Evolutionary conservation across 2,888 invertebrate genomes (phyloP).

Genomic region (Mechanitis messenoides): DNA sequence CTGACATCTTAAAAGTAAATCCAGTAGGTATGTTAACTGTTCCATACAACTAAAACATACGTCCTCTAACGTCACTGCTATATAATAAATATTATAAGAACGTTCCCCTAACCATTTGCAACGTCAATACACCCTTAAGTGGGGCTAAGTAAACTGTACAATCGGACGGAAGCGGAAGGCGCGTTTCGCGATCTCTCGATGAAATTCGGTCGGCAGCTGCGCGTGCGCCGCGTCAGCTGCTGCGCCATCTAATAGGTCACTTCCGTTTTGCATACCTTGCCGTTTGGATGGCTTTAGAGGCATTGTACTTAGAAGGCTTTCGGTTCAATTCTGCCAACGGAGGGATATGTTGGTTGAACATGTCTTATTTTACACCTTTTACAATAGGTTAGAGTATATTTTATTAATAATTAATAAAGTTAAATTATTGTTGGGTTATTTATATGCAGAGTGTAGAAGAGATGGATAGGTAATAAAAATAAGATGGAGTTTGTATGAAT

Average conservation of each 20-base stretch:
- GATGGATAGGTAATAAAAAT: no score
- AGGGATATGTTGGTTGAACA: neutral
- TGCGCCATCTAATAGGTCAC: conserved; percentile 68
- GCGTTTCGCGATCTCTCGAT: conserved; percentile 73
- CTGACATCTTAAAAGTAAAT: no score
- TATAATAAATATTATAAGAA: conserved; percentile 10
- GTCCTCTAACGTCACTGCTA: neutral
- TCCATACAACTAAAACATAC: no score
- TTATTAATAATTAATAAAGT: no score
- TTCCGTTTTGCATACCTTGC: conserved; percentile 58
- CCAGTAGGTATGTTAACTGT: no score
- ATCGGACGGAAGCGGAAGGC: conserved; percentile 75
- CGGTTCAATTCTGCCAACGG: neutral
- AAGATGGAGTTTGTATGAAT: no score
- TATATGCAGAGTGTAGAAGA: no score
- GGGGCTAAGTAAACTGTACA: conserved; percentile 45
- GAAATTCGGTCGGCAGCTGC: conserved; percentile 72
- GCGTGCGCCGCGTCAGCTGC: conserved; percentile 49
- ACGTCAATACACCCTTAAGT: conserved; percentile 55
- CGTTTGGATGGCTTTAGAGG: conserved; percentile 33
- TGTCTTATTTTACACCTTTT: no score
- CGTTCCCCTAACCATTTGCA: conserved; percentile 23
- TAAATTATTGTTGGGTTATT: no score
- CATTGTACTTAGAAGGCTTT: conserved; percentile 25
- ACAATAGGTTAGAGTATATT: no score